Base-by-base conservation (phyloP, 2,113 vertebrate species). In the Laticauda colubrina region DNA sequence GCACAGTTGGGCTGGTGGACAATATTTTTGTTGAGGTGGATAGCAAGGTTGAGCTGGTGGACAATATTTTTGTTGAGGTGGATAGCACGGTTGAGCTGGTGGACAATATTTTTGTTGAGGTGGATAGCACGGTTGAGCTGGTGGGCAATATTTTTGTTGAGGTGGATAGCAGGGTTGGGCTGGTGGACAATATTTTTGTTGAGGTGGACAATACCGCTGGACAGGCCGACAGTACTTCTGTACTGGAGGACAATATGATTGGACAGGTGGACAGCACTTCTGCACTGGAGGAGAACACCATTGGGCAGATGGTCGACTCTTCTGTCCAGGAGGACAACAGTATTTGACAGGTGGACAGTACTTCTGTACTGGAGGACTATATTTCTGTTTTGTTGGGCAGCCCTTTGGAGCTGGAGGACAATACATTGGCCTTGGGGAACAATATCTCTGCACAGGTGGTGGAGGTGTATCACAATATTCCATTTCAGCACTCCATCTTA, bases 31-130 rank as follows among this genome's bases (percentile, higher is more conserved):
- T 0, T 87, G 91, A 55, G 34, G 21, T 56, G 20, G 48, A 24
- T 24, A 57, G 6, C 34, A 26, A 0, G 1, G 21, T 21, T 85
- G 64, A 0, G 14, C 0, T 0, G 85, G 20, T 14, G 45, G 45
- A n/a, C 56, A 53, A 12, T 34, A 87, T 3, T 21, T 9, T 2
- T 51, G 57, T 0, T 24, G 11, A 5, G 57, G 45, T 21, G 61
- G 48, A 51, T 18, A 81, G 3, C 3, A 26, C 0, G 18, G 18
- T 8, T 56, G 91, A 0, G 59, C 1, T 26, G 48, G 56, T 21
- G 75, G 90, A 9, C 90, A 55, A 7, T 55, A 91, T 2, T 54
- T 53, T 2, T 81, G 61, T 0, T 9, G 51, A 7, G 81, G 56
- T 20, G 90, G 51, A 26, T 6, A 56, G 7, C 10, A 43, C 0